phyloP scores from a whole-genome alignment of 2,113 vertebrate species.

The Plectropomus leopardus region DNA sequence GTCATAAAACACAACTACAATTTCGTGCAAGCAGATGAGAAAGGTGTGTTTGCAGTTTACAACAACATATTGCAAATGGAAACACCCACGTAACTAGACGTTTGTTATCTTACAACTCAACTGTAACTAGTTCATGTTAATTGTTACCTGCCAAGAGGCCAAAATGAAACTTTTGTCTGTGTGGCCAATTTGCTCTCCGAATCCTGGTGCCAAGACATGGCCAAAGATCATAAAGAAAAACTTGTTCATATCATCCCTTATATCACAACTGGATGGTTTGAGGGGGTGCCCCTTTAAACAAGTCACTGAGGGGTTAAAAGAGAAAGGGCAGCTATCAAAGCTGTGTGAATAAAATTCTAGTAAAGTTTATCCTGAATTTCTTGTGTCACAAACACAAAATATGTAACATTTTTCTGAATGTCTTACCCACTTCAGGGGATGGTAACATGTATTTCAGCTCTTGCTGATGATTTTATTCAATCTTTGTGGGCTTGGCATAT shows the following conservation, averaged over 20 bases:
- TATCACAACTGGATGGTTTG: not conserved
- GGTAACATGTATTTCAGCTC: too few relatives aligned
- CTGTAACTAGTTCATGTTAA: too few relatives aligned
- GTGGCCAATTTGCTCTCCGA: not conserved
- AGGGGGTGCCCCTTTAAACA: too few relatives aligned
- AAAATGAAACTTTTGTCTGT: not conserved
- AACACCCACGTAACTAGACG: too few relatives aligned
- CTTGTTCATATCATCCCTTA: not conserved
- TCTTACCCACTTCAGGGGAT: too few relatives aligned
- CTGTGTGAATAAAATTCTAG: constrained; percentile 2
- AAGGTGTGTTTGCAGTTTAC: not conserved
- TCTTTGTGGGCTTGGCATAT: too few relatives aligned
- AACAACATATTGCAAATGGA: not conserved
- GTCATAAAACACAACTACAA: not conserved
- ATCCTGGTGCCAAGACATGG: not conserved
- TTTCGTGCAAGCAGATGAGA: not conserved
- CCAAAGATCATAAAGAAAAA: not conserved
- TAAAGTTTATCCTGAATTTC: not conserved
- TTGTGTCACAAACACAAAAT: not conserved
- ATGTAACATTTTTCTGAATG: too few relatives aligned
- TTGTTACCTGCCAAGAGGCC: not conserved
- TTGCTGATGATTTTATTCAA: too few relatives aligned
- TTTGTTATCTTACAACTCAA: not conserved
- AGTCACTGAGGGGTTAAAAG: not conserved
- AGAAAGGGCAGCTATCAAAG: constrained; percentile 13